Conservation (phyloP, 23 tunicate species). For the Corella eumyota region DNA sequence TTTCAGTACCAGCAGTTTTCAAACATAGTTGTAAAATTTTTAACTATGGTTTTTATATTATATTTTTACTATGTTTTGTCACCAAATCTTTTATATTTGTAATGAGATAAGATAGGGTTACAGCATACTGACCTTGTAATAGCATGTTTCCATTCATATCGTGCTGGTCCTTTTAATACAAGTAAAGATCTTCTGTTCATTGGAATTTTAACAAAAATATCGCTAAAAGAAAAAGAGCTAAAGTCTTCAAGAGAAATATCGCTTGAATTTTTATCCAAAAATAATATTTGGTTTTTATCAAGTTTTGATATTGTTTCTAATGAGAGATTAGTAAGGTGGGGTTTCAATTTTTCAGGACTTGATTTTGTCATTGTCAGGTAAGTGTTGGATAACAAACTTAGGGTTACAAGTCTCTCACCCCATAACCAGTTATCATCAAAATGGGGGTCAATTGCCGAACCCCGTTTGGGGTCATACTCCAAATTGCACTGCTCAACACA, state of each 20-base stretch:
- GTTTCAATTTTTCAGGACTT: not conserved
- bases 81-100: too few relatives aligned
- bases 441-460: slow-evolving; percentile 91
- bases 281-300: too few relatives aligned
- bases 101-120: too few relatives aligned
- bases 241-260: not conserved
- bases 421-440: slow-evolving; percentile 95
- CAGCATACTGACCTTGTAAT: slow-evolving; percentile 51
- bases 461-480: slow-evolving; percentile 68
- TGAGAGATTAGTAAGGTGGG: not conserved
- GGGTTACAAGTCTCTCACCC: slow-evolving; percentile 76
- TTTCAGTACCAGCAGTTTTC: too few relatives aligned
- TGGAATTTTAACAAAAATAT: slow-evolving; percentile 53
- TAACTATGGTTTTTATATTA: too few relatives aligned
- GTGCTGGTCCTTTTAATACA: slow-evolving; percentile 59
- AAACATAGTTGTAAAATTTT: too few relatives aligned
- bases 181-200: slow-evolving; percentile 42
- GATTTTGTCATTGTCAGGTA: slow-evolving; percentile 58
- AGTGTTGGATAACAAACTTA: slow-evolving; percentile 68
- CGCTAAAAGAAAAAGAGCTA: not conserved
- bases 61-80: too few relatives aligned
- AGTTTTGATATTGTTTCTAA: not conserved
- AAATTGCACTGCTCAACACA: slow-evolving; percentile 85
- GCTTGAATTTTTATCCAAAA: not conserved
- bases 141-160: slow-evolving; percentile 80